phyloP scores from a whole-genome alignment of 2,113 vertebrate genomes.

The Channa maculata region DNA sequence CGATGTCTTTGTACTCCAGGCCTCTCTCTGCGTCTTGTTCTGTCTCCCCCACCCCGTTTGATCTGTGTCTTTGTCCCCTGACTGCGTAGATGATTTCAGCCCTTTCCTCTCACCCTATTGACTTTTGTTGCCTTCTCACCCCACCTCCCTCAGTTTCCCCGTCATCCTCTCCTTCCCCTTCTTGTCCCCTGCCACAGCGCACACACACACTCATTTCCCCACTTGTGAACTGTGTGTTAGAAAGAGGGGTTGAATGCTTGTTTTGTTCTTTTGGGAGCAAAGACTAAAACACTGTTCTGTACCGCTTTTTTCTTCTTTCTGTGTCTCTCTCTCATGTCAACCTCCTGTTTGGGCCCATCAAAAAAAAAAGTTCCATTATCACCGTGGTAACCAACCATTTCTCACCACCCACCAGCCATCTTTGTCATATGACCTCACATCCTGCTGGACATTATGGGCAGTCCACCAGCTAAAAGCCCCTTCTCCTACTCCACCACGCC shows the following conservation, averaged over 20 bases:
- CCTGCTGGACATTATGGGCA: constrained; percentile 73
- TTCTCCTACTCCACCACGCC: constrained; percentile 54
- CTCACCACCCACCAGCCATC: constrained; percentile 75
- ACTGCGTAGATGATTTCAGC: constrained; percentile 72
- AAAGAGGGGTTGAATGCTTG: constrained; percentile 51
- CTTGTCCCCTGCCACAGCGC: constrained; percentile 35
- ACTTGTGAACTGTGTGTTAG: constrained; percentile 18
- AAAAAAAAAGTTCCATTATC: constrained; percentile 63
- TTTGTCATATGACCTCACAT: constrained; percentile 81
- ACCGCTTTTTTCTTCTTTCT: constrained; percentile 18
- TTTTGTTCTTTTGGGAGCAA: constrained; percentile 53
- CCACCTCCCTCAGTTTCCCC: constrained; percentile 62
- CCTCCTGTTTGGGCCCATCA: constrained; percentile 18
- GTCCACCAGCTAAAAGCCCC: constrained; percentile 74
- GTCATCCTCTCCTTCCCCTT: constrained; percentile 54
- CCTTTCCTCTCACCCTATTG: constrained; percentile 73
- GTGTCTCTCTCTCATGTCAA: constrained; percentile 21
- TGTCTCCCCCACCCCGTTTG: constrained; percentile 47
- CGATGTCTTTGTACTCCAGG: constrained; percentile 51
- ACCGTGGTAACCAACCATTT: constrained; percentile 73
- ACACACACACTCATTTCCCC: constrained; percentile 27
- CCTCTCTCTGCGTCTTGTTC: constrained; percentile 36
- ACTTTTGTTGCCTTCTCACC: constrained; percentile 66
- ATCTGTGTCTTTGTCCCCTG: constrained; percentile 68
- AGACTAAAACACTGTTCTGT: constrained; percentile 33